Conservation (phyloP, 92 coral and sea anemone genomes). For the Phenganax marumi region DNA sequence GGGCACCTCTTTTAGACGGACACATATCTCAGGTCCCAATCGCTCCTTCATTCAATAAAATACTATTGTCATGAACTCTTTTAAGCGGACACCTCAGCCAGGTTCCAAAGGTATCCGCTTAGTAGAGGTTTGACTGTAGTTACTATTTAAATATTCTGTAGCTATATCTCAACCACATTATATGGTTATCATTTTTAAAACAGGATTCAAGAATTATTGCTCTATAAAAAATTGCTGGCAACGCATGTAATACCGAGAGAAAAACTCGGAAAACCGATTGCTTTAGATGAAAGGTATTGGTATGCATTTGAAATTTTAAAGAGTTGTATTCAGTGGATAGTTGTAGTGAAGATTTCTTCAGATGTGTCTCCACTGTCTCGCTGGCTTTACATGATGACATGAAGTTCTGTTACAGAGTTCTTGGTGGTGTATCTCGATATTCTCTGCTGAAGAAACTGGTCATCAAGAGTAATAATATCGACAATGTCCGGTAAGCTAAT, state of each 20-base stretch:
- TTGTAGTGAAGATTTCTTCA: not conserved
- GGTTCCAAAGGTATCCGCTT: no score
- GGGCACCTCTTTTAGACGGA: no score
- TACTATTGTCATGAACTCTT: no score
- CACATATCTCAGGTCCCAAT: no score
- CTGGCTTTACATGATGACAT: not conserved
- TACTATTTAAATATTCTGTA: no score
- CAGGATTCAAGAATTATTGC: slow-evolving; percentile 82
- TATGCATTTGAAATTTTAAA: not conserved
- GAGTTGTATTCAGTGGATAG: no score
- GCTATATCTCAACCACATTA: not conserved
- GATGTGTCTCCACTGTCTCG: no score
- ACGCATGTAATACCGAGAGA: slow-evolving; percentile 59
- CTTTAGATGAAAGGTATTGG: slow-evolving; percentile 75
- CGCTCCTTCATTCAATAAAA: no score
- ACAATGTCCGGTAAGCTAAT: slow-evolving; percentile 55
- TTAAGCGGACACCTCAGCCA: no score
- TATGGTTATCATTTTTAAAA: not conserved
- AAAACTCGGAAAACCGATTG: slow-evolving; percentile 64
- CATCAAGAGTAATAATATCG: slow-evolving; percentile 53
- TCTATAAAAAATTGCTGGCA: slow-evolving; percentile 63
- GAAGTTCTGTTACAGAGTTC: slow-evolving; percentile 50
- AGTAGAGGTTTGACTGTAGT: no score
- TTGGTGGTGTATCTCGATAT: slow-evolving; percentile 73
- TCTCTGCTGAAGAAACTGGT: slow-evolving; percentile 56